These are phyloP conservation scores for Tribolium freemani DNA, from an alignment of 2,888 invertebrate genomes.

Conservation along the genomic window DNA sequence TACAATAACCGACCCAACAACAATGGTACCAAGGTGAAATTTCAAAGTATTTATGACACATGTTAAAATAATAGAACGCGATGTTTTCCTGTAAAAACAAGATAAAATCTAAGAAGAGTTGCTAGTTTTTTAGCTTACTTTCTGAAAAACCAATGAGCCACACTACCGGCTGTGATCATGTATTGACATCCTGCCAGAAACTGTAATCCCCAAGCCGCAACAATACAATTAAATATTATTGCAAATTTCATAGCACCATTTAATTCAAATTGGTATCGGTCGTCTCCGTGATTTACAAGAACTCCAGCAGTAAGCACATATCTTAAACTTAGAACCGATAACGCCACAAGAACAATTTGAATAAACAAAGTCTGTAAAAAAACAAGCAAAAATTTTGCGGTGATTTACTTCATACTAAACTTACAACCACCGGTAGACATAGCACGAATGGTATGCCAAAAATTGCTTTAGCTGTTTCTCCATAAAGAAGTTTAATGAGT, in stretches of 20 bases:
- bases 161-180: slow-evolving; percentile 74
- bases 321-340: slow-evolving; percentile 16
- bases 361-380: background rate
- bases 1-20: slow-evolving; percentile 55
- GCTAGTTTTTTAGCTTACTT: slow-evolving; percentile 64
- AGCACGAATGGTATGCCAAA: slow-evolving; percentile 71
- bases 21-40: slow-evolving; percentile 55
- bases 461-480: slow-evolving; percentile 73
- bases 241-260: slow-evolving; percentile 52
- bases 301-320: slow-evolving; percentile 49
- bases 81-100: background rate
- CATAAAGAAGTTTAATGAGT: slow-evolving; percentile 70
- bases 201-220: slow-evolving; percentile 74
- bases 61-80: background rate
- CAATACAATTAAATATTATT: slow-evolving; percentile 67
- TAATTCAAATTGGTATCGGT: slow-evolving; percentile 46
- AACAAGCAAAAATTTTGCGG: background rate
- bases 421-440: slow-evolving; percentile 71
- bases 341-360: slow-evolving; percentile 59
- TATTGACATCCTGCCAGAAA: slow-evolving; percentile 76
- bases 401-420: slow-evolving; percentile 43
- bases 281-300: slow-evolving; percentile 20
- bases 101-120: background rate
- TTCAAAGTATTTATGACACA: slow-evolving; percentile 48
- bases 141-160: slow-evolving; percentile 76